Conservation (phyloP, 2,113 vertebrate species). For the Aphyosemion australe region DNA sequence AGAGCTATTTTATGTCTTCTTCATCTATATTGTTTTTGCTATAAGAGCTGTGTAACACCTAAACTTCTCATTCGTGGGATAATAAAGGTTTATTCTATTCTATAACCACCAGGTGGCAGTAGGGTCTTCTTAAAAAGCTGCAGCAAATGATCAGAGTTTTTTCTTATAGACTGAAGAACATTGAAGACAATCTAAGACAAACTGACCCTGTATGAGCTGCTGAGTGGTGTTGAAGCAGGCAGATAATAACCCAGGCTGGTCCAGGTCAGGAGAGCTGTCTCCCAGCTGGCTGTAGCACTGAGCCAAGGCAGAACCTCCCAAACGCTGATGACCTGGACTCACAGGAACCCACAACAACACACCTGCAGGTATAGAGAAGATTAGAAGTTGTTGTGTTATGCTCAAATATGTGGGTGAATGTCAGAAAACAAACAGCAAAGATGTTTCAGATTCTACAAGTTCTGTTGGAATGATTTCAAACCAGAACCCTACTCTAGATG, state of each 20-base stretch:
- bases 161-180: not conserved
- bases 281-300: slow-evolving; percentile 91
- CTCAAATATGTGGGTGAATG: no score
- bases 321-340: slow-evolving; percentile 78
- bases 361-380: slow-evolving; percentile 69
- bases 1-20: no score
- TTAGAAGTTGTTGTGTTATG: not conserved
- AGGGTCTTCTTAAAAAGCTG: not conserved
- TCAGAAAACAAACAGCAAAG: no score
- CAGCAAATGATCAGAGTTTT: not conserved
- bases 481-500: no score
- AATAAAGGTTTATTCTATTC: no score
- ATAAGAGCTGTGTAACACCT: no score
- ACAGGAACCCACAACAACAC: slow-evolving; percentile 85
- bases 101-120: slow-evolving; percentile 49
- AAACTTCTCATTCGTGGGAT: no score
- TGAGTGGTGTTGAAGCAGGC: slow-evolving; percentile 87
- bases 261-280: slow-evolving; percentile 86
- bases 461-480: not conserved
- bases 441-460: not conserved
- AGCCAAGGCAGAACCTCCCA: slow-evolving; percentile 90
- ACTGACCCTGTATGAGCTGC: slow-evolving; percentile 81
- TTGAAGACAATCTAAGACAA: not conserved
- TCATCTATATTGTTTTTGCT: no score
- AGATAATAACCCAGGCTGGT: slow-evolving; percentile 77